A percentile compares a stretch with the other conserved stretches of the same genome.
These are phyloP conservation scores for Acromyrmex echinatior DNA, from an alignment of 1,140 invertebrate genomes.

Conservation along the genomic window DNA sequence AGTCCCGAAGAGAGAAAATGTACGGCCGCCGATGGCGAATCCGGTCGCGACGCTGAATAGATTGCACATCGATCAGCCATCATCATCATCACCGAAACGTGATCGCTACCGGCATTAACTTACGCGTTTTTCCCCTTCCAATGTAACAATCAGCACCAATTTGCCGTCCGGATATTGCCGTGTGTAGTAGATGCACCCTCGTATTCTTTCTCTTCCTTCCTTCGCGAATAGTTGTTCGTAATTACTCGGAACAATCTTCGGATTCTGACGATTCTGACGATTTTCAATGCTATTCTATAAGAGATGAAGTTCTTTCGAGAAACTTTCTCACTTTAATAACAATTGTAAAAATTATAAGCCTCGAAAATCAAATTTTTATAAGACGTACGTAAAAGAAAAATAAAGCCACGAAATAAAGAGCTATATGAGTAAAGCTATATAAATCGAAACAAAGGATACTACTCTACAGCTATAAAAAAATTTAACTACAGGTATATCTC, in stretches of 20 bases:
- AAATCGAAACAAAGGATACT: background rate
- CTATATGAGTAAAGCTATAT: background rate
- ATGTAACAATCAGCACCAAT: conserved; percentile 69
- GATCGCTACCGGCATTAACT: conserved; percentile 78
- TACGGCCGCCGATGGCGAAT: conserved; percentile 56
- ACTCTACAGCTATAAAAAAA: background rate
- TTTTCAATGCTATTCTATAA: background rate
- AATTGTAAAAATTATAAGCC: background rate
- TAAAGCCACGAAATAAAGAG: background rate
- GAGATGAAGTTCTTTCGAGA: background rate
- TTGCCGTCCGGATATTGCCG: conserved; percentile 64
- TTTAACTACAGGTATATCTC: background rate
- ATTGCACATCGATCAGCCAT: conserved; percentile 50
- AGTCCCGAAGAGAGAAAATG: conserved; percentile 66
- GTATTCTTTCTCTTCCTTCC: background rate
- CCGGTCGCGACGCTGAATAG: conserved; percentile 44
- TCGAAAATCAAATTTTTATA: background rate
- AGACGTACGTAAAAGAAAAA: background rate
- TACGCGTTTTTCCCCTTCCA: conserved; percentile 45
- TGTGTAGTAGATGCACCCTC: conserved; percentile 37
- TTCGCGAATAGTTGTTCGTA: background rate
- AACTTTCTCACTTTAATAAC: background rate
- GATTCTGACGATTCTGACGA: background rate
- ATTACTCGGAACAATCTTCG: conserved; percentile 35
- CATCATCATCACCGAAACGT: conserved; percentile 75